These are phyloP conservation scores for Argopecten irradians DNA, from an alignment of 1,140 invertebrate genomes.

Conservation along the genomic window DNA sequence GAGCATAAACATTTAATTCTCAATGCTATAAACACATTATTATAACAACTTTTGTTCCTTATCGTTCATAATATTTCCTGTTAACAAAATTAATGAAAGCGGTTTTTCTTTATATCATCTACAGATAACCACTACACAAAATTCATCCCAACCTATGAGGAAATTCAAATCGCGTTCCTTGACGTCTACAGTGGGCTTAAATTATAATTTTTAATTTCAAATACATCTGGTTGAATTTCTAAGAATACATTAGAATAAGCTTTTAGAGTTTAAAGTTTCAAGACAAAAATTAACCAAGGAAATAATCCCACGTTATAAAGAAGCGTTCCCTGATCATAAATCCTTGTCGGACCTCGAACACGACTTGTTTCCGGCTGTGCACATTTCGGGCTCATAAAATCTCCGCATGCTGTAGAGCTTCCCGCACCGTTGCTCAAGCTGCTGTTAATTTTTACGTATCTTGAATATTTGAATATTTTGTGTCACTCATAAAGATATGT, in stretches of 20 bases:
- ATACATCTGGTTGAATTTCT: background rate
- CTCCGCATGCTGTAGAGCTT: background rate
- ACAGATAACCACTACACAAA: too few species aligned
- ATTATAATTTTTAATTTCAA: too few species aligned
- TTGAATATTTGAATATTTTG: conserved; percentile 19
- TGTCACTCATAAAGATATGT: background rate
- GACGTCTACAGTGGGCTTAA: too few species aligned
- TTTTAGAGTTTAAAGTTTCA: background rate
- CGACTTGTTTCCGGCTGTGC: conserved; percentile 2
- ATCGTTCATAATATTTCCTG: too few species aligned
- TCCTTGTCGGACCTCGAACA: background rate
- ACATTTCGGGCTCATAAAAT: conserved; percentile 10
- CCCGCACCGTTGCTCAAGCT: background rate
- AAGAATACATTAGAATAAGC: background rate
- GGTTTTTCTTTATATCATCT: too few species aligned
- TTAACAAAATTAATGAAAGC: too few species aligned
- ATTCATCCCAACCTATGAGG: too few species aligned
- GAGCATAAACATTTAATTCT: too few species aligned
- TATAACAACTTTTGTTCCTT: too few species aligned
- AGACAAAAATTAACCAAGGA: background rate
- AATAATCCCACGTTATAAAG: conserved; percentile 10
- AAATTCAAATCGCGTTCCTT: too few species aligned
- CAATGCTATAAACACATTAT: too few species aligned
- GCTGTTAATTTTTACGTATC: background rate
- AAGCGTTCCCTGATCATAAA: background rate